Evolutionary conservation across 2,113 vertebrate genomes (phyloP).

Genomic region (Nasalis larvatus): DNA sequence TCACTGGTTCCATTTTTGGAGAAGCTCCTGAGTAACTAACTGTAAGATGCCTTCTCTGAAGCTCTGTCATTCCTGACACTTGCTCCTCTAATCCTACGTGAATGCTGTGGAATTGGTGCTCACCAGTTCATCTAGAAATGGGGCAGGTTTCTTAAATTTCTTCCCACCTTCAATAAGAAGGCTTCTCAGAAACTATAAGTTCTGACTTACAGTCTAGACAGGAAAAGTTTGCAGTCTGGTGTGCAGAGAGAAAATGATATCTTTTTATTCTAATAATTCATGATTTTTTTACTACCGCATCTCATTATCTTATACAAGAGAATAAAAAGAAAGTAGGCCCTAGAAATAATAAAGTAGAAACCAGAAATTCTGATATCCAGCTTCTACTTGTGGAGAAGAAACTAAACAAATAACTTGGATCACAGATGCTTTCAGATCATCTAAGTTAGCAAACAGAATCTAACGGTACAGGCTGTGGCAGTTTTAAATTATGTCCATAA

Average conservation of each 20-base stretch:
- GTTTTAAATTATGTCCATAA: background rate
- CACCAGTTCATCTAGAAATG: background rate
- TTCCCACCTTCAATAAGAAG: background rate
- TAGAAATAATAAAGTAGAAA: background rate
- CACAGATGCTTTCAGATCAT: background rate
- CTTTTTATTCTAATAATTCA: conserved; percentile 37
- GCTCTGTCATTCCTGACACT: background rate
- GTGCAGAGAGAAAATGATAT: background rate
- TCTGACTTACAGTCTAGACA: background rate
- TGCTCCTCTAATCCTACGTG: background rate
- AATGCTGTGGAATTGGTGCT: background rate
- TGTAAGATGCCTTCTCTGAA: background rate
- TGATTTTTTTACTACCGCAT: background rate
- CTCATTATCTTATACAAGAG: conserved; percentile 24
- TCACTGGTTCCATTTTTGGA: background rate
- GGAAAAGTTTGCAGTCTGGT: background rate
- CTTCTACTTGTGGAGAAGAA: background rate
- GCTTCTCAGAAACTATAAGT: background rate
- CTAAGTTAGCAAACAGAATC: background rate
- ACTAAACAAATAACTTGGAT: background rate
- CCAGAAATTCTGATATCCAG: background rate
- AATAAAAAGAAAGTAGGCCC: background rate
- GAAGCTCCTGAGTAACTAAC: background rate
- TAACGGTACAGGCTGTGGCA: background rate
- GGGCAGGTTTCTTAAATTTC: background rate